Evolutionary conservation across 1,140 invertebrate species (phyloP).

Genomic region (Drosophila leontia): DNA sequence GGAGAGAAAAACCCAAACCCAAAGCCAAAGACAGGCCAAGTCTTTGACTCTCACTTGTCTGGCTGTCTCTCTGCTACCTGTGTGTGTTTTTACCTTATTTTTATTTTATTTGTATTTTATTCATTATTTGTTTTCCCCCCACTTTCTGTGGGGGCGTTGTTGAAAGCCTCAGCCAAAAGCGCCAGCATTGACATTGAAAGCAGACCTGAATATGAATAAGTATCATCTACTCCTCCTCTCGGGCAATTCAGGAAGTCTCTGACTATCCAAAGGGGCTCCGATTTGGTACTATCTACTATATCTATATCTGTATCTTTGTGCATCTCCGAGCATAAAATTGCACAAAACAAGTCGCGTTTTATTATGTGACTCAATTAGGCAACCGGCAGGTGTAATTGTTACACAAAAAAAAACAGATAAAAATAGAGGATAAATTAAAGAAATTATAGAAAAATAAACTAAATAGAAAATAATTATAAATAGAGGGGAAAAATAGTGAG

Average conservation of each 20-base stretch:
- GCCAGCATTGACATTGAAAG: conserved; percentile 71
- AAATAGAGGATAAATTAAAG: neutral
- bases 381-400: conserved; percentile 34
- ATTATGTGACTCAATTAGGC: conserved; percentile 70
- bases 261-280: conserved; percentile 11
- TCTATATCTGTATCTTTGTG: conserved; percentile 18
- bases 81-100: neutral
- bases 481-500: neutral
- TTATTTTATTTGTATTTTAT: neutral
- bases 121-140: conserved; percentile 11
- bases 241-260: conserved; percentile 41
- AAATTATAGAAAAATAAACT: neutral
- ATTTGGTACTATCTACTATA: neutral
- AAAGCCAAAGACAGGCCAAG: conserved; percentile 24
- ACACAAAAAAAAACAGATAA: conserved; percentile 5
- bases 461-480: neutral
- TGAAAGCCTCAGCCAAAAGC: conserved; percentile 46
- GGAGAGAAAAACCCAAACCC: conserved; percentile 36
- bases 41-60: conserved; percentile 16
- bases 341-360: conserved; percentile 32
- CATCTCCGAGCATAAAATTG: conserved; percentile 63
- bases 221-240: neutral
- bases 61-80: neutral
- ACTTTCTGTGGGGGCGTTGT: conserved; percentile 42
- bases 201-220: conserved; percentile 45